Conservation (phyloP, 2,113 vertebrate species). For the Ceyx margarethae region DNA sequence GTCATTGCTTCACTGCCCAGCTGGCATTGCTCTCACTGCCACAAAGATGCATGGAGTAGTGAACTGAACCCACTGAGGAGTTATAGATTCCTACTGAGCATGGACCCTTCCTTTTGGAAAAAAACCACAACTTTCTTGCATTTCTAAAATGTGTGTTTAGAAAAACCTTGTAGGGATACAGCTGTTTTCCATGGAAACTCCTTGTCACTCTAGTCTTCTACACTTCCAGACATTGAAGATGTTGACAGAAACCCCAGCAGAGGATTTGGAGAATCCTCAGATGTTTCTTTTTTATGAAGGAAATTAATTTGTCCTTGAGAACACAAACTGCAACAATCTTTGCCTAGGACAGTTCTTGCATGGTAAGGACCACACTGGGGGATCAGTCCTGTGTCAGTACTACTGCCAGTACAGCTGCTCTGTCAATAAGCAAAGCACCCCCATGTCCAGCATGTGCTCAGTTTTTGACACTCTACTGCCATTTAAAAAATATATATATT, state of each 20-base stretch:
- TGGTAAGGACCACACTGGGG: neutral
- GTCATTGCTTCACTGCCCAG: neutral
- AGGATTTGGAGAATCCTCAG: neutral
- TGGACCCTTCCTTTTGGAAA: neutral
- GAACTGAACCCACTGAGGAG: neutral
- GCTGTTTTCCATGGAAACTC: neutral
- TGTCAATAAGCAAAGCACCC: neutral
- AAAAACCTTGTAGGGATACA: neutral
- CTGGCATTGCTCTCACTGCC: neutral
- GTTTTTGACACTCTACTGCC: neutral
- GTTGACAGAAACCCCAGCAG: neutral
- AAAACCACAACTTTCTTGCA: neutral
- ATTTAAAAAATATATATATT: too few relatives aligned
- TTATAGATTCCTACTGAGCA: neutral
- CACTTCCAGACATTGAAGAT: neutral
- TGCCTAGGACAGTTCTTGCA: neutral
- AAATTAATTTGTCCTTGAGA: neutral
- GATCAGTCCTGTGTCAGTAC: neutral
- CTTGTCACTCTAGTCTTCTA: neutral
- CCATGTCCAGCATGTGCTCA: neutral
- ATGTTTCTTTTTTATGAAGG: neutral
- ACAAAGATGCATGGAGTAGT: neutral
- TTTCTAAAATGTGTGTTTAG: neutral
- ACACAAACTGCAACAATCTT: neutral
- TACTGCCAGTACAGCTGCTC: neutral